Evolutionary conservation across 2,113 vertebrate genomes (phyloP).

Genomic region (Ptyas mucosa): DNA sequence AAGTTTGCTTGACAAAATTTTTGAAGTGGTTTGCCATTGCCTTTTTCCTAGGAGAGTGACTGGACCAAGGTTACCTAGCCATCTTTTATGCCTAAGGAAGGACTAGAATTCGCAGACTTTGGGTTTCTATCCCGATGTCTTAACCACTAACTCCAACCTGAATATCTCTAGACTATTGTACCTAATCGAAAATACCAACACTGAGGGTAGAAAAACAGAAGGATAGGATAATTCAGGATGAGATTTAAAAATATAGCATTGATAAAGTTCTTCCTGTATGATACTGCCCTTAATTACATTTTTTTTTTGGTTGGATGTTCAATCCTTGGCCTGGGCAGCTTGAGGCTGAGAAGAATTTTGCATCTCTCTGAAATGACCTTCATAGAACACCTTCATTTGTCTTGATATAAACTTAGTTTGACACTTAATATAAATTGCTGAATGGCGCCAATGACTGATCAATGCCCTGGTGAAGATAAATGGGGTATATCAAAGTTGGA

Average conservation of each 20-base stretch:
- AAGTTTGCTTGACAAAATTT: background rate
- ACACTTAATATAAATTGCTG: background rate
- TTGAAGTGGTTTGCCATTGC: background rate
- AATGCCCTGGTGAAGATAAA: background rate
- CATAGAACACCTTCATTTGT: background rate
- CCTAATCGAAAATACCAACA: background rate
- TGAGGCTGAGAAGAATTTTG: background rate
- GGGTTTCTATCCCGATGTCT: background rate
- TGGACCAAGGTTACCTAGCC: background rate
- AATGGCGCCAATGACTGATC: background rate
- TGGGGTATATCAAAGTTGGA: background rate
- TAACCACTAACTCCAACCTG: background rate
- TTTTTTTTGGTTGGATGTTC: background rate
- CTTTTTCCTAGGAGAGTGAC: background rate
- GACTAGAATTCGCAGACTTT: background rate
- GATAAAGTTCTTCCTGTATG: background rate
- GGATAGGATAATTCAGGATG: background rate
- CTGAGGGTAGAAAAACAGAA: background rate
- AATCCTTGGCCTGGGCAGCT: background rate
- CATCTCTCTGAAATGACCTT: background rate
- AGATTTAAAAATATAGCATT: background rate
- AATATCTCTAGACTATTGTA: background rate
- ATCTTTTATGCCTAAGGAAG: background rate
- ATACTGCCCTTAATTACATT: background rate
- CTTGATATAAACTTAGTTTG: background rate